Percentiles rank a stretch among this genome's conserved stretches.
phyloP scores from a whole-genome alignment of 64 coral and sea anemone species.

The Acropora tenuis region DNA sequence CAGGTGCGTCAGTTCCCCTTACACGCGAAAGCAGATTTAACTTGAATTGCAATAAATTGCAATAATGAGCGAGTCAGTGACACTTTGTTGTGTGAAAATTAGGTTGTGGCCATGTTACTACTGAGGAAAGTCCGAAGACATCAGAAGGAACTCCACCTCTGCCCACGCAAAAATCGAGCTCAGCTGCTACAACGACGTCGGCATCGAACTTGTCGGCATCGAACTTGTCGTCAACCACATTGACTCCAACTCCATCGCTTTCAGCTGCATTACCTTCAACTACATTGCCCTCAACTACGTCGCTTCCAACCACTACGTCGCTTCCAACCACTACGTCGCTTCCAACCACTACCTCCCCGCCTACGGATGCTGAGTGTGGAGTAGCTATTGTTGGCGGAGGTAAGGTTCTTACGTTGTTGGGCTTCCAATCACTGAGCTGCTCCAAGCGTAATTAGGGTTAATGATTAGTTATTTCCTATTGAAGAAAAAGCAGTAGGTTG shows the following conservation, averaged over 20 bases:
- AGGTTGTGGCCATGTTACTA: background rate
- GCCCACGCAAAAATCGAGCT: background rate
- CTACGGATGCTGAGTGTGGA: background rate
- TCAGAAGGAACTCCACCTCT: too few relatives aligned
- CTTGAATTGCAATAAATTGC: too few relatives aligned
- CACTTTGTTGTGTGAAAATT: background rate
- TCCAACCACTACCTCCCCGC: background rate
- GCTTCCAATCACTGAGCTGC: background rate
- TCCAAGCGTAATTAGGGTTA: too few relatives aligned
- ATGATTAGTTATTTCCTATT: too few relatives aligned
- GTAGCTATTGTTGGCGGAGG: constrained; percentile 27
- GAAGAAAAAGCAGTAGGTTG: too few relatives aligned
- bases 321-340: background rate
- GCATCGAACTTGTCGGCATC: background rate
- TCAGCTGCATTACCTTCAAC: background rate
- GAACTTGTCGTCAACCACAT: background rate
- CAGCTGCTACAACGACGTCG: background rate
- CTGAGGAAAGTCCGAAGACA: background rate
- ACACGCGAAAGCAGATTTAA: too few relatives aligned
- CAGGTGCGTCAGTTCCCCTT: too few relatives aligned
- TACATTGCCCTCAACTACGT: too few relatives aligned
- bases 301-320: background rate
- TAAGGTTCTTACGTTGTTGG: background rate
- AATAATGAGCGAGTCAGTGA: too few relatives aligned
- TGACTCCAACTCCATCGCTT: background rate